Conservation (phyloP, 53 echinoderm and acorn worm species). For the Hippasteria phrygiana region DNA sequence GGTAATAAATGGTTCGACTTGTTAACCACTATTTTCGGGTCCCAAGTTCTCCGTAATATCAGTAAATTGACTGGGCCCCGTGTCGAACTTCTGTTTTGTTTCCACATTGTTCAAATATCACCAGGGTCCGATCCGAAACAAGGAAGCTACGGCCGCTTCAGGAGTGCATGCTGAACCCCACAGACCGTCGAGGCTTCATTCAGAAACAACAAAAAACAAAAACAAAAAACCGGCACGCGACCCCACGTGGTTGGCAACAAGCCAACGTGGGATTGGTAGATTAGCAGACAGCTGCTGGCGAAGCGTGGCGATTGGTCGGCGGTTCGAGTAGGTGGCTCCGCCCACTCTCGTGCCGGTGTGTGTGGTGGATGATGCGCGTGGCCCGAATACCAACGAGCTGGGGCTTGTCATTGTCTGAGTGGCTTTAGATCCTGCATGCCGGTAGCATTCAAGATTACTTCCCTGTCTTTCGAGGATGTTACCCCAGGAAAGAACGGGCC, state of each 20-base stretch:
- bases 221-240: constrained; percentile 51
- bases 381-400: not conserved
- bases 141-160: not conserved
- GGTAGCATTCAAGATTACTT: not conserved
- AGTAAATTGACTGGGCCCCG: not conserved
- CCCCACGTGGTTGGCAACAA: constrained; percentile 62
- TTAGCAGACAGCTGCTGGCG: constrained; percentile 3
- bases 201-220: constrained; percentile 3
- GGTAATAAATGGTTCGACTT: no score
- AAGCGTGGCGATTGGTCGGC: constrained; percentile 16
- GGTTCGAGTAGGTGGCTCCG: constrained; percentile 40
- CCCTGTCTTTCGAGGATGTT: not conserved
- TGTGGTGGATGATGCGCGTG: constrained; percentile 27
- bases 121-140: constrained; percentile 24
- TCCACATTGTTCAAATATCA: constrained; percentile 20
- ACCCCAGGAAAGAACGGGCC: not conserved
- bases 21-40: no score
- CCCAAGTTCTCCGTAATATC: not conserved
- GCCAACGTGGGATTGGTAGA: constrained; percentile 38
- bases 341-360: constrained; percentile 63
- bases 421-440: not conserved
- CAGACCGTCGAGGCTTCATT: not conserved
- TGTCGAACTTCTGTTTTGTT: constrained; percentile 3
- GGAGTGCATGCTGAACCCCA: no score
- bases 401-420: constrained; percentile 42